These are phyloP conservation scores for Dolichomitus sp. DNA, from an alignment of 2,888 invertebrate species.

Conservation along the genomic window DNA sequence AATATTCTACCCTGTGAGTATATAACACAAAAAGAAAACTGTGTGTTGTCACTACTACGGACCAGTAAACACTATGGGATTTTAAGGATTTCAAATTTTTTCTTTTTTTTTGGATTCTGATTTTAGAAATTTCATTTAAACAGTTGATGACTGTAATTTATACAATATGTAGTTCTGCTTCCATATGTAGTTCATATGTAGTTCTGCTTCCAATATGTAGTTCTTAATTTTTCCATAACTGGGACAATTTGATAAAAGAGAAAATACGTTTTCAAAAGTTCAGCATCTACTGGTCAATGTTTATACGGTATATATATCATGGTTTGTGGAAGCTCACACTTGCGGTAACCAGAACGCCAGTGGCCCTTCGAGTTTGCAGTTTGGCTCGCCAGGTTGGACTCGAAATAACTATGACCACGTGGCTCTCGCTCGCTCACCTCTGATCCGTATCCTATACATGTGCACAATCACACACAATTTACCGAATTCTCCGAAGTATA, in stretches of 20 bases:
- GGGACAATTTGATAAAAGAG: neutral
- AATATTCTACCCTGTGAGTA: too few relatives aligned
- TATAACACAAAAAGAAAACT: too few relatives aligned
- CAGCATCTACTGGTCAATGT: constrained; percentile 2
- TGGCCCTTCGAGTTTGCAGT: constrained; percentile 83
- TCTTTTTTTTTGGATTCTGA: too few relatives aligned
- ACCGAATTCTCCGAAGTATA: constrained; percentile 13
- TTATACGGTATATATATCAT: neutral
- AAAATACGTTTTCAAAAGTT: neutral
- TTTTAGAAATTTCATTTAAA: too few relatives aligned
- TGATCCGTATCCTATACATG: constrained; percentile 90
- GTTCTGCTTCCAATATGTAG: neutral
- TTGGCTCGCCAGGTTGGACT: constrained; percentile 86
- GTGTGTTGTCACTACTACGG: too few relatives aligned
- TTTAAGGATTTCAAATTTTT: too few relatives aligned
- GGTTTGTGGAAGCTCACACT: constrained; percentile 86
- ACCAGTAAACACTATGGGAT: too few relatives aligned
- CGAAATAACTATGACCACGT: constrained; percentile 88
- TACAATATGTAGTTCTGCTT: too few relatives aligned
- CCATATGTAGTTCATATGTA: too few relatives aligned
- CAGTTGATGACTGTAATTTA: neutral
- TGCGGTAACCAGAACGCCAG: constrained; percentile 90
- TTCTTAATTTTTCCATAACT: neutral
- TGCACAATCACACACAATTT: constrained; percentile 28
- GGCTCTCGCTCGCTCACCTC: constrained; percentile 90